These are phyloP conservation scores for Hypotaenidia okinawae DNA, from an alignment of 2,797 vertebrate species.

Conservation along the genomic window DNA sequence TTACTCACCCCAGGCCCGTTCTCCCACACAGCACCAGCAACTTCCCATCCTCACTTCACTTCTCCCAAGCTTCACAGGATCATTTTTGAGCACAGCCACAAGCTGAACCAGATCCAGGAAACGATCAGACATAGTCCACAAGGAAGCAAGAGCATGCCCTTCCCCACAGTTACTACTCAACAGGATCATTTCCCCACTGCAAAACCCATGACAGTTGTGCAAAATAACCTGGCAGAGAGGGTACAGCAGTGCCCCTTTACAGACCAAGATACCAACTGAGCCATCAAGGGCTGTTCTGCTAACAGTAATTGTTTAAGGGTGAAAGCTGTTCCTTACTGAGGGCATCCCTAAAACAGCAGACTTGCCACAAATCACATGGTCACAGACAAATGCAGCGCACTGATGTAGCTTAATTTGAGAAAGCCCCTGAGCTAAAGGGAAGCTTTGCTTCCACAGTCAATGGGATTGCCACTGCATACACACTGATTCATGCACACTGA, in stretches of 20 bases:
- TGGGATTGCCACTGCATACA: neutral
- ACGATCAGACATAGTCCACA: fast-evolving
- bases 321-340: neutral
- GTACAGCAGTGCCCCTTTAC: neutral
- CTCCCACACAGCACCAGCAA: neutral
- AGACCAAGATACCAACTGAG: neutral
- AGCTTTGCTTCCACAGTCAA: neutral
- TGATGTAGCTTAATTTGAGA: neutral
- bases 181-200: neutral
- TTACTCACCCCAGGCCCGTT: neutral
- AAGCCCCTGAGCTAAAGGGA: neutral
- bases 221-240: neutral
- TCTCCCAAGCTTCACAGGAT: neutral
- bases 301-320: neutral
- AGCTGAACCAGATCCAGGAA: neutral
- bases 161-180: neutral
- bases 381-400: neutral
- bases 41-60: neutral
- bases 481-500: neutral
- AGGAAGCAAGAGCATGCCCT: fast-evolving
- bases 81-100: neutral
- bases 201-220: neutral
- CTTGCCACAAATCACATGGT: fast-evolving
- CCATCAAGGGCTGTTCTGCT: neutral
- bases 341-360: neutral